phyloP scores from a whole-genome alignment of 2,113 vertebrate genomes.

The Megaceryle torquata region DNA sequence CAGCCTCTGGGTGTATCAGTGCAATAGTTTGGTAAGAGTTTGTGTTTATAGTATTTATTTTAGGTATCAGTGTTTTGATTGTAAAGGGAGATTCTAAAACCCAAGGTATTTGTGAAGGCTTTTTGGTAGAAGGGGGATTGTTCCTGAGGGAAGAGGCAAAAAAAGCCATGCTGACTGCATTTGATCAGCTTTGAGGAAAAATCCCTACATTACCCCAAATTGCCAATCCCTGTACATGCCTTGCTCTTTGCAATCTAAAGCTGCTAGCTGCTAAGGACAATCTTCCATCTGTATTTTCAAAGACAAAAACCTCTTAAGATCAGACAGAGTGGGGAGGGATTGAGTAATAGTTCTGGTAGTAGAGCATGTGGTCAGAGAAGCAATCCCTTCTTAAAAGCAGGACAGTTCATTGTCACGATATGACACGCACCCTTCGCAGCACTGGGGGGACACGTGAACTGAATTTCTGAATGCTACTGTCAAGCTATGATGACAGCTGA shows the following conservation, averaged over 20 bases:
- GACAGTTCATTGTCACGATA: neutral
- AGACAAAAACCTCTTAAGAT: neutral
- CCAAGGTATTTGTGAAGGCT: neutral
- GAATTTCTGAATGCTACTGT: neutral
- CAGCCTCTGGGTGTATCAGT: conserved; percentile 98
- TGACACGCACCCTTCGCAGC: neutral
- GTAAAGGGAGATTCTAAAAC: neutral
- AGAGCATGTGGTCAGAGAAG: neutral
- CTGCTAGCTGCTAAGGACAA: neutral
- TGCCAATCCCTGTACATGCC: neutral
- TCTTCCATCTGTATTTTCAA: neutral
- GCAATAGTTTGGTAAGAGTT: conserved; percentile 87
- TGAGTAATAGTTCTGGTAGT: neutral
- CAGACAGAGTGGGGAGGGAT: neutral
- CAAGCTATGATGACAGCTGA: neutral
- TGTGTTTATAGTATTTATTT: neutral
- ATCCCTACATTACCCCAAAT: neutral
- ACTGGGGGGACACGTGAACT: neutral
- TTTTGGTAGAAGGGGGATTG: neutral
- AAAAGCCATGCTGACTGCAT: neutral
- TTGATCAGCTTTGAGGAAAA: neutral
- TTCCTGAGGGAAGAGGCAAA: neutral
- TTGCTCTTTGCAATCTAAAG: neutral
- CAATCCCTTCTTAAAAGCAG: neutral
- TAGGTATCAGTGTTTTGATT: neutral